Evolutionary conservation across 2,113 vertebrate species (phyloP).

Genomic region (Hystrix cristata): DNA sequence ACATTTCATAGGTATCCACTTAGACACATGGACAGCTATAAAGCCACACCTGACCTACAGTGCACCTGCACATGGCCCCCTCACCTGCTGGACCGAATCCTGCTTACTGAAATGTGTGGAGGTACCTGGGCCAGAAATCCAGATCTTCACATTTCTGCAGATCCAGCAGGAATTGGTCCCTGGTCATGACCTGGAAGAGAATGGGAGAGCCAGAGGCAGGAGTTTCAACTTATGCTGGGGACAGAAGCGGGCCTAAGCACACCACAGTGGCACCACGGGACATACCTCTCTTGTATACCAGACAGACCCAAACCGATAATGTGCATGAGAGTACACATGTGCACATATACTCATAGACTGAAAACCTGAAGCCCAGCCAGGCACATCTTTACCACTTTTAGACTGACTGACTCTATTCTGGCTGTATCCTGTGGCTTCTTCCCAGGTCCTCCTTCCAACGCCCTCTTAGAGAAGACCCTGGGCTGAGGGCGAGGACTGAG

Average conservation of each 20-base stretch:
- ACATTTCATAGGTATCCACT: background rate
- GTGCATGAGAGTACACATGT: too few relatives aligned
- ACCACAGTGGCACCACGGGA: background rate
- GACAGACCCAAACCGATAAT: background rate
- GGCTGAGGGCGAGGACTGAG: background rate
- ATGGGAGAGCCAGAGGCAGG: background rate
- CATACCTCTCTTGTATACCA: background rate
- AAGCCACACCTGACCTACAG: background rate
- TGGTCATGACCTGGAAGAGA: background rate
- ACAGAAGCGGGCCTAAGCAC: background rate
- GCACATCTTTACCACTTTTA: background rate
- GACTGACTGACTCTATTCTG: background rate
- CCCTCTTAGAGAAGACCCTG: background rate
- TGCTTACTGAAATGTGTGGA: background rate
- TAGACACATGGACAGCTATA: background rate
- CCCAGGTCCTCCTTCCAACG: background rate
- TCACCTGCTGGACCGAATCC: background rate
- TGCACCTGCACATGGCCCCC: background rate
- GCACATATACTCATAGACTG: accelerated
- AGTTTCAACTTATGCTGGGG: background rate
- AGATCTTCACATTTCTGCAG: background rate
- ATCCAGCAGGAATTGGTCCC: background rate
- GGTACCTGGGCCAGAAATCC: background rate
- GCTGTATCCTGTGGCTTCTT: background rate
- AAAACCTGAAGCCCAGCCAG: background rate